Evolutionary conservation across 2,888 invertebrate genomes (phyloP).

Genomic region (Sinohyriopsis cumingii): DNA sequence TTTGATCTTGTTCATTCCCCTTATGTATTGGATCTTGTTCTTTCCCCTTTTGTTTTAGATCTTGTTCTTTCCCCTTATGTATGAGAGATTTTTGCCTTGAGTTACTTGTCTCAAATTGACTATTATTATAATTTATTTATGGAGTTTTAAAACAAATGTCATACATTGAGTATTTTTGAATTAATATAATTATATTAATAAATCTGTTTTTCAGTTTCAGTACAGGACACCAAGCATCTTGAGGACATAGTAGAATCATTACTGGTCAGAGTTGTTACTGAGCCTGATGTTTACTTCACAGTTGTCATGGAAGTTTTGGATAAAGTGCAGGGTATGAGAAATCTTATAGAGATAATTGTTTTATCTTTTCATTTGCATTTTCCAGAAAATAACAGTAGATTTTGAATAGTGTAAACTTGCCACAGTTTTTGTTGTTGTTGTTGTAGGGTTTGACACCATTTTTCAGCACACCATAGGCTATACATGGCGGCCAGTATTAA

Average conservation of each 20-base stretch:
- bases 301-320: constrained; percentile 27
- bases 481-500: no score
- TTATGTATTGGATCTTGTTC: no score
- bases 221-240: constrained; percentile 27
- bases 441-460: no score
- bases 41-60: no score
- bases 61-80: no score
- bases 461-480: no score
- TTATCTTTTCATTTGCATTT: neutral
- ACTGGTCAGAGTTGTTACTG: constrained; percentile 33
- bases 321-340: constrained; percentile 15
- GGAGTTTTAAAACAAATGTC: neutral
- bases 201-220: constrained; percentile 10
- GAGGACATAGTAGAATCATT: constrained; percentile 33
- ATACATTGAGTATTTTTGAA: neutral
- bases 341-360: neutral
- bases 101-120: no score
- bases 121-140: no score
- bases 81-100: no score
- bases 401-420: neutral
- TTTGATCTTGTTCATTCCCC: no score
- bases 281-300: constrained; percentile 25
- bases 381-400: neutral
- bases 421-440: no score
- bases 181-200: neutral